These are phyloP conservation scores for Betta splendens DNA, from an alignment of 2,797 vertebrate genomes.

Conservation along the genomic window DNA sequence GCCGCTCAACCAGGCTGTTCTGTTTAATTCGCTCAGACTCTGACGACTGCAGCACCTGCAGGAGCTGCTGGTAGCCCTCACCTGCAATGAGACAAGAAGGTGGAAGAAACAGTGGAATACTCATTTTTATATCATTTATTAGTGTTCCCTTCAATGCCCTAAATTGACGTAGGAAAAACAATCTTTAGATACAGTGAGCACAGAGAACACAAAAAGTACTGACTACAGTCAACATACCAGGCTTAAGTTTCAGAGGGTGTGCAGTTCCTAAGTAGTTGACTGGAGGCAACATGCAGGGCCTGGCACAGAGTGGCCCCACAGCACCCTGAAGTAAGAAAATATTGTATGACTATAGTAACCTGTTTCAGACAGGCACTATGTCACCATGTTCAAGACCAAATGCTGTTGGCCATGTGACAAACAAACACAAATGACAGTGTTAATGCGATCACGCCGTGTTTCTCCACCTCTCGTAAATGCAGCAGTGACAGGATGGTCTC, in stretches of 20 bases:
- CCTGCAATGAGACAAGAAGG: slow-evolving; percentile 39
- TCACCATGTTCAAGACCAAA: background rate
- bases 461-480: slow-evolving; percentile 72
- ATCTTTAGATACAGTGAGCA: too few species aligned
- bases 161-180: background rate
- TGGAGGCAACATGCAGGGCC: slow-evolving; percentile 70
- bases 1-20: slow-evolving; percentile 73
- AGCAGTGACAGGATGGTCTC: slow-evolving; percentile 82
- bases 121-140: background rate
- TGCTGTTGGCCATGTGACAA: slow-evolving; percentile 2
- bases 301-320: slow-evolving; percentile 56
- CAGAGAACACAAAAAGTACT: background rate
- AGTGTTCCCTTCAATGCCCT: too few species aligned
- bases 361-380: background rate
- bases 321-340: slow-evolving; percentile 49
- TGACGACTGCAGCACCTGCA: slow-evolving; percentile 76
- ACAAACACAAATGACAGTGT: slow-evolving; percentile 1
- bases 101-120: background rate
- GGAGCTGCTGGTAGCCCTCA: slow-evolving; percentile 80
- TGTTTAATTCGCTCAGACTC: slow-evolving; percentile 83
- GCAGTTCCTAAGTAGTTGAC: slow-evolving; percentile 58
- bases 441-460: background rate
- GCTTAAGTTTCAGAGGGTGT: slow-evolving; percentile 58
- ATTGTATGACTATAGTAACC: background rate
- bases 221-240: background rate